Evolutionary conservation across 2,797 vertebrate genomes (phyloP).

Genomic region (Molossus molossus): DNA sequence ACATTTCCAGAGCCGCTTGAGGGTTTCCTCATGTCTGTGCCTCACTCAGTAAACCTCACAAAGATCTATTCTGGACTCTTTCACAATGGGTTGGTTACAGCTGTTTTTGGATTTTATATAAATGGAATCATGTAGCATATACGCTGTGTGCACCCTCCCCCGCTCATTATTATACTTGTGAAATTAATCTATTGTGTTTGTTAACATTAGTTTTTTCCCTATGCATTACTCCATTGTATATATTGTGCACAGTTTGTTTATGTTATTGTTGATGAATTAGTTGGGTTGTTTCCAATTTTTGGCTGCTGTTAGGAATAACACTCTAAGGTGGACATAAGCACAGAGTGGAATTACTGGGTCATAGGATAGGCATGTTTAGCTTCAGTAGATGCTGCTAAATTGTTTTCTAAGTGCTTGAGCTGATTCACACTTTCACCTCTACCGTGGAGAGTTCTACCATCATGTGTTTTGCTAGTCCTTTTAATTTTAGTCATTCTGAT

Average conservation of each 20-base stretch:
- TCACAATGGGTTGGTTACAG: not conserved
- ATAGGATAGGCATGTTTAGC: not conserved
- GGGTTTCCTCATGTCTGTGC: not conserved
- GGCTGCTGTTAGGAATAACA: not conserved
- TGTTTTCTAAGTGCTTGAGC: not conserved
- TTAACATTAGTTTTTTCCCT: not conserved
- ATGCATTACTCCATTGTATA: not conserved
- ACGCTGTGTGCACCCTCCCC: not conserved
- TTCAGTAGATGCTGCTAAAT: not conserved
- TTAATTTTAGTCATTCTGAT: not conserved
- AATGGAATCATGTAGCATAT: not conserved
- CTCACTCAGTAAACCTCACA: not conserved
- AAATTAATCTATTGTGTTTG: not conserved
- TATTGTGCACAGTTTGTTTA: not conserved
- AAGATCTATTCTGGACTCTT: not conserved
- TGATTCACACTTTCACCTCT: not conserved
- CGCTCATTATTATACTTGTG: not conserved
- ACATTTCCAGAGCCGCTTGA: not conserved
- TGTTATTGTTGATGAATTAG: constrained; percentile 29
- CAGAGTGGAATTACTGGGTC: not conserved
- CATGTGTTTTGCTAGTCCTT: not conserved
- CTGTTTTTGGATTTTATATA: not conserved
- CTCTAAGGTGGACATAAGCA: not conserved
- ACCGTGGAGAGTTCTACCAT: not conserved
- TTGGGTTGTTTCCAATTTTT: constrained; percentile 14